Evolutionary conservation across 1,140 invertebrate genomes (phyloP), one percentile per base, ranked within the genome.

Genomic region (Drosophila pallidifrons): DNA sequence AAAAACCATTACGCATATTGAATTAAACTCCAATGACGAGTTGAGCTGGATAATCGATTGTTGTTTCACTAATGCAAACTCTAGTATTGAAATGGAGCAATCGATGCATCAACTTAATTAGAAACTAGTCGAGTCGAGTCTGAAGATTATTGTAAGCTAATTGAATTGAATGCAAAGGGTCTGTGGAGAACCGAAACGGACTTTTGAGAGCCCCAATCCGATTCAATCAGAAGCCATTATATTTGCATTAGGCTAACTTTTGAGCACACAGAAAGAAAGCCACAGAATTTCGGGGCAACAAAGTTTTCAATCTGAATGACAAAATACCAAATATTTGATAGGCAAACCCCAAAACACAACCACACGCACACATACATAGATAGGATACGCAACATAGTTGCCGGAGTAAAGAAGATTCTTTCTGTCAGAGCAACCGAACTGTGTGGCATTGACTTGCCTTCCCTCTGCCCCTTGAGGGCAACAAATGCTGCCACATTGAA

Each of bases 221-320:
- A 47, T 69, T 61, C 61, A 78, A 78, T 78, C 72, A 70, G 55
- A 25, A 20, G 57, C 11, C 75, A 76, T 79, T 83, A 58, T 76
- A 79, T 82, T 83, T 83, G 77, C 81, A 79, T 82, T 87, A 58
- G 70, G 20, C 13, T 13, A 54, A 43, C 20, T 54, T 64, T 54
- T 51, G 49, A 28, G 32, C 16, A 32, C 11, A 32, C 6, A 35
- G 16, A 1, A 61, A 35, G 47, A 38, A 70, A 68, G 60, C 71
- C 79, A 75, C 55, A 73, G 60, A 65, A 51, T 64, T 54, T 65
- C 20, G 20, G 20, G 46, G 30, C 7, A 55, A 52, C 16, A 83
- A 72, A 77, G 46, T 70, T 75, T 77, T 70, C 60, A 52, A 52
- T 63, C 32, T 16, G 13, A 78, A 75, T 70, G 66, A 70, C 58